Evolutionary conservation across 2,113 vertebrate genomes (phyloP), one percentile per base, ranked within the genome.

Genomic region (Ailuropoda melanoleuca): DNA sequence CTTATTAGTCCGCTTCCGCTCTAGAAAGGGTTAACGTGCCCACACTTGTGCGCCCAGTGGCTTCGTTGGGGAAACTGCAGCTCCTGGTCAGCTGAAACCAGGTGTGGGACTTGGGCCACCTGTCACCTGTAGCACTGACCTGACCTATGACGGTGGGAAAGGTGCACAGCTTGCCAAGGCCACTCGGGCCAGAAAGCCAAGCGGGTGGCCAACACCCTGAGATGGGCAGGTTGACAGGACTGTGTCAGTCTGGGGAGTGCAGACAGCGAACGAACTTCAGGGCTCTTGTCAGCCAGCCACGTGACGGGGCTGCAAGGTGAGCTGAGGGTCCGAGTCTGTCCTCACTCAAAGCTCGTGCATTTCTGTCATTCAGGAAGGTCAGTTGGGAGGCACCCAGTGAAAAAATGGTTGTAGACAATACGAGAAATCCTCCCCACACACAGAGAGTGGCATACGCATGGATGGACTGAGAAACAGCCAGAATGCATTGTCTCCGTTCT

Each of bases 291-390:
- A 29, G 13, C 24, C 0, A 1, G 24, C 14, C 26, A 15, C 10
- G 53, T 13, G 15, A 4, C 14, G 15, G 29, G 29, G 12, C 60
- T 12, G 60, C 60, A 62, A 12, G 70, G 23, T n/a, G 53, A 93
- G 82, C 55, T 43, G 12, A 95, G 53, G 34, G 24, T 31, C 82
- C 0, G 60, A 50, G 62, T 93, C 60, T 58, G 68, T 77, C 43
- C 53, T 70, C 46, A 50, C 31, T 29, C 3, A 1, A 48, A 78
- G 24, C 58, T 62, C 68, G 18, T 23, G 6, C 34, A 21, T 31
- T 78, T 74, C 74, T 21, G 24, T 72, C 46, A 70, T 46, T 83
- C 78, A 96, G 31, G 18, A 50, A 93, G 64, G 85, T 64, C 75
- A 83, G 17, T 10, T 39, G 29, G 70, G 43, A 78, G 58, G 26